Evolutionary conservation across 2,113 vertebrate genomes (phyloP).

Genomic region (Pholis gunnellus): DNA sequence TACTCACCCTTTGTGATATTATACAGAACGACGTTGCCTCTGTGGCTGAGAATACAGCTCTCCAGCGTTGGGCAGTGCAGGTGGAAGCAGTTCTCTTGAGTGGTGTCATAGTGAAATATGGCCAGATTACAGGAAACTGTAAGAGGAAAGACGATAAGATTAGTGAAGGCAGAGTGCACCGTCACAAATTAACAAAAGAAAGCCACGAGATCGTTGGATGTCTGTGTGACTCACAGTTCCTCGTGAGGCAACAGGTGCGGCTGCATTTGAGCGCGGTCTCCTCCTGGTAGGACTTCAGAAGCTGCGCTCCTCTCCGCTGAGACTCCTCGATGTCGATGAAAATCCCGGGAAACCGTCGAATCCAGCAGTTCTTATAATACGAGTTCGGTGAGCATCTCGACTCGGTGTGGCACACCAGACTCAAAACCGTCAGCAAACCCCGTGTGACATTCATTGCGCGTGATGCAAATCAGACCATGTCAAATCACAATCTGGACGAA

Average conservation of each 20-base stretch:
- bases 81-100: slow-evolving; percentile 90
- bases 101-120: slow-evolving; percentile 88
- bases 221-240: slow-evolving; percentile 80
- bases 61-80: slow-evolving; percentile 90
- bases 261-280: slow-evolving; percentile 89
- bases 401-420: slow-evolving; percentile 65
- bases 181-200: too few species aligned
- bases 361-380: slow-evolving; percentile 95
- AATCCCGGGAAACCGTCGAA: slow-evolving; percentile 90
- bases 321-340: slow-evolving; percentile 88
- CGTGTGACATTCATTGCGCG: slow-evolving; percentile 83
- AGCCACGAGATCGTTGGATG: neutral
- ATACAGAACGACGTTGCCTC: slow-evolving; percentile 87
- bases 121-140: slow-evolving; percentile 94
- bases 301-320: slow-evolving; percentile 87
- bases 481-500: neutral
- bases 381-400: slow-evolving; percentile 87
- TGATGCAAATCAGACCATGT: slow-evolving; percentile 55
- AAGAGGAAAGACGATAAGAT: neutral
- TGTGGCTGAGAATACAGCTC: slow-evolving; percentile 89
- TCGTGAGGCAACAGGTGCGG: slow-evolving; percentile 88
- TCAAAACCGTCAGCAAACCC: slow-evolving; percentile 80
- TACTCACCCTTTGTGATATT: slow-evolving; percentile 90
- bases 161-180: neutral
- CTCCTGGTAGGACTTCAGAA: slow-evolving; percentile 86